Conservation (phyloP, 2,113 vertebrate species). For the Stegostoma tigrinum region DNA sequence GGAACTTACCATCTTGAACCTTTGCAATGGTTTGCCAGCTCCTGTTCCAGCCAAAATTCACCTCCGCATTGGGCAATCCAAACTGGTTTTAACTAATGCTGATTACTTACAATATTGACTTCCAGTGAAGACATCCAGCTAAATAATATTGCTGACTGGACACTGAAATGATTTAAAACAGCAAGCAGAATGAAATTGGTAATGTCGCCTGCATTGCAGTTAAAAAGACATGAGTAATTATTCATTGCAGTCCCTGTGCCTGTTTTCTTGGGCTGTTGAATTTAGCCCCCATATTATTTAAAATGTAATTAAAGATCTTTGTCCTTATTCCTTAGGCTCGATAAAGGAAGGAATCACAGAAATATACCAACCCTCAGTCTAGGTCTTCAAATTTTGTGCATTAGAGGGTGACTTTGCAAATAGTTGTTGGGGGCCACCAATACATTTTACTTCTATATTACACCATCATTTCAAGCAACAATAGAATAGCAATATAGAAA, state of each 20-base stretch:
- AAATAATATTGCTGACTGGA: neutral
- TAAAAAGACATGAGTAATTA: neutral
- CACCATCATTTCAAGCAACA: neutral
- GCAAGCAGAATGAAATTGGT: neutral
- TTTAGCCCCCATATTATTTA: neutral
- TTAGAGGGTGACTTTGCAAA: neutral
- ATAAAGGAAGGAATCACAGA: neutral
- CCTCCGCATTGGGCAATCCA: neutral
- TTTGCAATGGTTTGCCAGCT: neutral
- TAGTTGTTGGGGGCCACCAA: neutral
- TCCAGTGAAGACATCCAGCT: neutral
- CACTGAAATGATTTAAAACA: neutral
- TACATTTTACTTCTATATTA: neutral
- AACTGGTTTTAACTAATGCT: neutral
- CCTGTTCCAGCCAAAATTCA: neutral
- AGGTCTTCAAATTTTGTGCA: neutral
- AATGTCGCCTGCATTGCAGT: neutral
- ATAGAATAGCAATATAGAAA: neutral
- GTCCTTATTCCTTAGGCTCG: neutral
- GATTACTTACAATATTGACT: neutral
- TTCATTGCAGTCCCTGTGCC: neutral
- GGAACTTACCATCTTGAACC: neutral
- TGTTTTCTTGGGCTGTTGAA: neutral
- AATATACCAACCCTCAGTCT: neutral
- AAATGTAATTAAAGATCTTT: neutral